A percentile compares a stretch with the other conserved stretches of the same genome.
Conservation (phyloP, 2,113 vertebrate species). For the Sinocyclocheilus rhinocerous region DNA sequence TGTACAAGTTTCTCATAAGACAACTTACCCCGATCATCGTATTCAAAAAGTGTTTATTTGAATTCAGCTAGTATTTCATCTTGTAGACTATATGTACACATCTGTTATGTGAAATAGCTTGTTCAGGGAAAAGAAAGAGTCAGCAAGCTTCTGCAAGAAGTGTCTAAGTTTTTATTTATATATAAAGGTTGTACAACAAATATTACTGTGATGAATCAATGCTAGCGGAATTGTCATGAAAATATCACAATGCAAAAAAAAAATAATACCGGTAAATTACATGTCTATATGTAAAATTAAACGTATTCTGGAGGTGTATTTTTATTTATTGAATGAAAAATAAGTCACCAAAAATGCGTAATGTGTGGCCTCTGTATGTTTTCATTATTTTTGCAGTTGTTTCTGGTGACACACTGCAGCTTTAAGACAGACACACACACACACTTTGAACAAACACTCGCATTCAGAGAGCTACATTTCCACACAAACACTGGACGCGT, state of each 20-base stretch:
- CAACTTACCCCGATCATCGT: no score
- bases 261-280: not conserved
- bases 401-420: not conserved
- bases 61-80: no score
- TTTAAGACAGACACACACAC: slow-evolving; percentile 43
- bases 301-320: not conserved
- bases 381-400: slow-evolving; percentile 8
- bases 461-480: not conserved
- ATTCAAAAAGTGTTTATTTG: no score
- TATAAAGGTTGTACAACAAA: no score
- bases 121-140: not conserved
- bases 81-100: not conserved
- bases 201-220: no score
- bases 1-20: no score
- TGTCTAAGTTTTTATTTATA: no score
- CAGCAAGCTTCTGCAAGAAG: not conserved
- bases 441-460: slow-evolving; percentile 31
- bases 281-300: not conserved
- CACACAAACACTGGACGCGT: slow-evolving; percentile 14
- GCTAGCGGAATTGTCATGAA: not conserved
- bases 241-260: not conserved
- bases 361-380: not conserved
- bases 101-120: not conserved
- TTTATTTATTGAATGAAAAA: not conserved
- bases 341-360: not conserved